Percentiles rank a stretch among this genome's conserved stretches.
Conservation (phyloP, 2,797 vertebrate genomes). For the Pangasius sanitwongsei region DNA sequence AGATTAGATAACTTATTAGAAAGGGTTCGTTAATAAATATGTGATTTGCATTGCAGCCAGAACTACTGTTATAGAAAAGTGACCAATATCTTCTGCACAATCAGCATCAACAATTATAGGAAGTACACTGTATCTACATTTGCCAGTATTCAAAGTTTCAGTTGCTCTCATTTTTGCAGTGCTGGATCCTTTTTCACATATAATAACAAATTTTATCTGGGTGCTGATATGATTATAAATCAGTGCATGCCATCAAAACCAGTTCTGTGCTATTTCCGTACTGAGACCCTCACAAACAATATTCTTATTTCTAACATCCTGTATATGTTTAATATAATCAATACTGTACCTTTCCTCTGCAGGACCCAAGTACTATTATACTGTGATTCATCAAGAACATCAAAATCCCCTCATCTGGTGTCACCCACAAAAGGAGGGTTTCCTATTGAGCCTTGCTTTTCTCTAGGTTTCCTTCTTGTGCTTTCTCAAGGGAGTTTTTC, state of each 20-base stretch:
- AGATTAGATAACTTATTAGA: neutral
- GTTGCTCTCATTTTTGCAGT: neutral
- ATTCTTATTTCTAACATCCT: neutral
- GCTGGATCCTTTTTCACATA: neutral
- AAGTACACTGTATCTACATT: neutral
- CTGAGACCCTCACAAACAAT: neutral
- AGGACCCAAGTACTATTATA: neutral
- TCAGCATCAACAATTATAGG: neutral
- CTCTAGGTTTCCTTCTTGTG: slow-evolving; percentile 1
- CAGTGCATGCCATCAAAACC: neutral
- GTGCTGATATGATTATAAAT: neutral
- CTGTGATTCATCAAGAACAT: slow-evolving; percentile 17
- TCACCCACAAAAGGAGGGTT: neutral
- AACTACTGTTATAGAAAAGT: neutral
- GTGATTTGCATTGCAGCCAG: neutral
- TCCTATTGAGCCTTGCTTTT: slow-evolving; percentile 5
- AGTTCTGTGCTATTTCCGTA: neutral
- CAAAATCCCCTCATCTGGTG: neutral
- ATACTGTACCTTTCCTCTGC: neutral
- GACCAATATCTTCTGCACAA: neutral
- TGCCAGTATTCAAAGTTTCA: neutral
- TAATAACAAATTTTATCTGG: neutral
- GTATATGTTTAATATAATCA: neutral
- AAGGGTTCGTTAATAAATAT: neutral
- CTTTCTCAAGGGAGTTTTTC: neutral